Base-by-base conservation (phyloP, 2,113 vertebrate genomes). In the Shinisaurus crocodilurus region DNA sequence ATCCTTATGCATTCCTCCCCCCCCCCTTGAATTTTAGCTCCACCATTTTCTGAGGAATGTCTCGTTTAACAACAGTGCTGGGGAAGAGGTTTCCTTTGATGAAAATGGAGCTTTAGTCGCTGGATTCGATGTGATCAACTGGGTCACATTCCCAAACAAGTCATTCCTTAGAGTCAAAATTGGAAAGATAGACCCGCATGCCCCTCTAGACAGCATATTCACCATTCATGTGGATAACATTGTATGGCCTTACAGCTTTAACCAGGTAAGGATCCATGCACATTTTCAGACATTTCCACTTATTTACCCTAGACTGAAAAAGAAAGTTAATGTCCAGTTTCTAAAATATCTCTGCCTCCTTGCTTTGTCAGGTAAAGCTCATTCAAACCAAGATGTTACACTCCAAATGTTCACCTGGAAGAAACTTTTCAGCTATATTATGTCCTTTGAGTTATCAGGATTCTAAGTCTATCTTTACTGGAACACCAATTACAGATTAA, bases 1-100 rank as follows among this genome's bases (percentile, higher is more conserved):
- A 48, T 48, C 48, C 48, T 48, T 7, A 48, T 48, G 48, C 48
- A 5, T 7, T 48, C 4, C 3, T 54, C 20, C 29, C 43, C 32
- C 27, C 27, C 3, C 1, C 27, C 40, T 18, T 76, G 40, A 23
- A 12, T 48, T 63, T 79, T 48, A 88, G 86, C 75, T 88, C 63
- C 86, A 79, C 34, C 40, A 13, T 2, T 15, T 88, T 79, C 29
- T 88, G 60, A 77, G 40, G 67, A 79, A 32, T 48, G 9, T 67
- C 12, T 79, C 75, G n/a, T 88, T 88, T 34, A 88, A 88, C 40
- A 88, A 88, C 40, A 79, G 57, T 48, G 86, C 43, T 80, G 57
- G 86, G 37, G 86, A 79, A 23, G 25, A 45, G 63, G 10, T 88
- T 48, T 88, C 32, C 40, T 88, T 88, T 88, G 57, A 88, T 1